Base-by-base conservation (phyloP, 2,113 vertebrate genomes). In the Lampris megalopsis region DNA sequence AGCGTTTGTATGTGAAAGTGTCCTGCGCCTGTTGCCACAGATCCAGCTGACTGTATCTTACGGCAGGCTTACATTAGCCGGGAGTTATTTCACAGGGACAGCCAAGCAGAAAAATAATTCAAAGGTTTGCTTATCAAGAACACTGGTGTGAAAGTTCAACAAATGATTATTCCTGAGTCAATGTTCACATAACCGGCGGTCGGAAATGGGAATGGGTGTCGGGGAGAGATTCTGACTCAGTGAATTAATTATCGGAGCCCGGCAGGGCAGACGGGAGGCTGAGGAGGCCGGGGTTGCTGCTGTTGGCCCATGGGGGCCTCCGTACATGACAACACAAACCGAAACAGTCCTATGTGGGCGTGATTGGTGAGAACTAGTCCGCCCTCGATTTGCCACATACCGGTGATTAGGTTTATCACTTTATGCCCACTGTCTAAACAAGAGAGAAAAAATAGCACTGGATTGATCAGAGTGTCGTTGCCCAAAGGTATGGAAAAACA, bases 91-190 rank as follows among this genome's bases (percentile, higher is more conserved):
- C 90, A 93, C 85, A 87, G 91, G 80, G 80, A 94, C 88, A 89
- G 77, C 82, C 92, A 94, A 93, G 91, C 86, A 92, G 88, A 92
- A 93, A 92, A 93, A 90, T 92, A 89, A 92, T 92, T 93, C 87
- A 91, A 91, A 92, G 90, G 82, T 86, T 90, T 90, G 86, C 92
- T 94, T 92, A 92, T 93, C 91, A 86, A 85, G 77, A 88, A 86
- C 82, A 81, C 79, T 74, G 79, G 77, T 84, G 77, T 86, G 79
- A 91, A 92, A 91, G 90, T 94, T 92, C 88, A 93, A 91, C 92
- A 93, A 93, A 93, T 88, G 89, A 89, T 93, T 93, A 89, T 89
- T 89, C 73, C 88, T 75, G 63, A 91, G 88, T 91, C 91, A 89
- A 90, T 90, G 88, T 93, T 92, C 86, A 91, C 87, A 89, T 91